Base-by-base conservation (phyloP, 2,888 invertebrate species). In the Blera fallax region DNA sequence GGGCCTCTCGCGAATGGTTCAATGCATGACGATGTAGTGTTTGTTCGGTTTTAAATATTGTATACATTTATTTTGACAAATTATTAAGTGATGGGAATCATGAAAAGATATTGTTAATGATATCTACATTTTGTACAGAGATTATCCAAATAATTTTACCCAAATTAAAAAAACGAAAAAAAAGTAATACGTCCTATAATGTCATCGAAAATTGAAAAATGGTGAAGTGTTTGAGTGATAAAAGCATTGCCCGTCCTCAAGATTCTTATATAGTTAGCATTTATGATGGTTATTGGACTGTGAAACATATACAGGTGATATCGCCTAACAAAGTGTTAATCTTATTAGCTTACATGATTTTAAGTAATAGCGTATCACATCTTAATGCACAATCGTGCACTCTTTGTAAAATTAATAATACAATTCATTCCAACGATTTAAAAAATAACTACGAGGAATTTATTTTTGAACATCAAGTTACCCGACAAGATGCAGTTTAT, bases 381-480 rank as follows among this genome's bases (percentile, higher is more conserved):
- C 24, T 73, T 18, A 67, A 45, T 67, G 81, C 85, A 11, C 81
- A 85, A 72, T 72, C 89, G 87, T 80, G 65, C 88, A 87, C 87
- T 78, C 85, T 85, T 87, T 90, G 89, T 89, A 89, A 65, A 70
- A 81, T 73, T 16, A 54, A 67, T 52, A 65, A 64, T 43, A 8
- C 50, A 34, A 10, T 18, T 0, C 34, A 37, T 27, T 27, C 14
- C 1, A 89, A 88, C 58, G 88, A 87, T 56, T 87, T 89, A 3
- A 83, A 88, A 58, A 87, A 82, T 6, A 89, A 87, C 52, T 90
- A 89, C 77, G 91, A 91, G 84, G 92, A 92, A 87, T 90, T 89
- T 74, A 89, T 89, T 32, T 90, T 92, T 60, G 92, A 92, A 82
- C 92, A 92, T 88, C 91, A 91, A 88, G 92, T 92, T 45, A 89